Base-by-base conservation (phyloP, 2,113 vertebrate species). In the Pseudopodoces humilis region DNA sequence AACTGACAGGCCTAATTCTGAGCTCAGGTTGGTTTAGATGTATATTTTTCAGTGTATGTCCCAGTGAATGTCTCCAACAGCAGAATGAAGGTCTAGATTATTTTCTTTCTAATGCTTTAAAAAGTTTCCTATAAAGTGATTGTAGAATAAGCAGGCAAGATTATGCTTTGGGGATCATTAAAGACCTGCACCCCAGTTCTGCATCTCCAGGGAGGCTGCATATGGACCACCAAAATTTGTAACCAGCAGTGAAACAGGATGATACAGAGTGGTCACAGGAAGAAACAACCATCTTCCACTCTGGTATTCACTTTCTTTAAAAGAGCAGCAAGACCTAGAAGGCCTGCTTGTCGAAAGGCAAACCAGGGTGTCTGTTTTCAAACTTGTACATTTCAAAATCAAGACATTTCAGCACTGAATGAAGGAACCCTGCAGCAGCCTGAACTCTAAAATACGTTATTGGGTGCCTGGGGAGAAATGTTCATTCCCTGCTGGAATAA, bases 401-500 rank as follows among this genome's bases (percentile, higher is more conserved):
- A 4, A 86, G 52, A 53, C 17, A 35, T 24, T 63, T 82, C 43
- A 23, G 8, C 27, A 25, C 31, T 15, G 47, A 65, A 81, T 0
- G 3, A 92, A 65, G 33, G 44, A 86, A 81, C 47, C 15, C 39
- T 67, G 71, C 27, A 67, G 71, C 80, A 95, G 37, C 18, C 75
- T 83, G 55, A 77, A 63, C 13, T 62, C 25, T 79, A 47, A 91
- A 77, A 84, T 41, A 79, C 3, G 1, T 58, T 77, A 46, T 13
- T 46, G 71, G 13, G 28, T 75, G 44, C 71, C 60, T 81, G 37
- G 31, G 43, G 63, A 92, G 59, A 90, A 91, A 93, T 33, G 60
- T n/a, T 96, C 39, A n/a, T 77, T 86, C 71, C 43, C 92, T 90
- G 71, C 68, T 88, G 47, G n/a, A 92, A 33, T 64, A 91, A 87